Percentiles rank a stretch among this genome's conserved stretches.
Evolutionary conservation across 2,797 vertebrate genomes (phyloP).

Genomic region (Clarias laeviceps): DNA sequence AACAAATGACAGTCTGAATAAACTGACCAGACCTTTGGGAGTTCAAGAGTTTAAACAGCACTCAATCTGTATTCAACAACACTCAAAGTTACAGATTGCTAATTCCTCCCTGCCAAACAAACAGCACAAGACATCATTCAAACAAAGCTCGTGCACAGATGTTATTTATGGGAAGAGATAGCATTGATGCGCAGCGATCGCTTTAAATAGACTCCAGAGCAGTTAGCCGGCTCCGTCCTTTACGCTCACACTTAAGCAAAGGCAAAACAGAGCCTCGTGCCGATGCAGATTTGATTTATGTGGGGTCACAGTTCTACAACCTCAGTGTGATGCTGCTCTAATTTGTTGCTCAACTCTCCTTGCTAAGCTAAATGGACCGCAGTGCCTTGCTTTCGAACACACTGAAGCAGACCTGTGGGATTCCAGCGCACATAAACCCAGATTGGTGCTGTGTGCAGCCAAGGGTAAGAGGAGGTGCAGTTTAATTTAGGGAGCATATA

Average conservation of each 20-base stretch:
- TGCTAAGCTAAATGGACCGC: constrained; percentile 49
- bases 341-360: constrained; percentile 36
- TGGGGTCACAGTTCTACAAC: constrained; percentile 30
- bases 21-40: not conserved
- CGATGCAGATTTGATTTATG: constrained; percentile 53
- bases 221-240: constrained; percentile 35
- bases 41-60: constrained; percentile 5
- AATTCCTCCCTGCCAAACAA: constrained; percentile 41
- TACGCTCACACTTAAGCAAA: constrained; percentile 28
- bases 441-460: constrained; percentile 52
- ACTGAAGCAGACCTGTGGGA: constrained; percentile 50
- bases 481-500: constrained; percentile 65
- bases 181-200: constrained; percentile 50
- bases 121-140: constrained; percentile 40
- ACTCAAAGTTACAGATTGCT: constrained; percentile 18
- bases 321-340: constrained; percentile 34
- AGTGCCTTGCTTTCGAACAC: constrained; percentile 26
- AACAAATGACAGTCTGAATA: constrained; percentile 4
- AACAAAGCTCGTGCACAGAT: constrained; percentile 34
- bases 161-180: constrained; percentile 52
- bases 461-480: constrained; percentile 59
- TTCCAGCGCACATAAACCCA: constrained; percentile 30
- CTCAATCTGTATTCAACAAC: constrained; percentile 21
- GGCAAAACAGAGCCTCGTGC: not conserved
- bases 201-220: constrained; percentile 28